These are phyloP conservation scores for Drosophila robusta DNA, from an alignment of 2,888 invertebrate species.

Conservation along the genomic window DNA sequence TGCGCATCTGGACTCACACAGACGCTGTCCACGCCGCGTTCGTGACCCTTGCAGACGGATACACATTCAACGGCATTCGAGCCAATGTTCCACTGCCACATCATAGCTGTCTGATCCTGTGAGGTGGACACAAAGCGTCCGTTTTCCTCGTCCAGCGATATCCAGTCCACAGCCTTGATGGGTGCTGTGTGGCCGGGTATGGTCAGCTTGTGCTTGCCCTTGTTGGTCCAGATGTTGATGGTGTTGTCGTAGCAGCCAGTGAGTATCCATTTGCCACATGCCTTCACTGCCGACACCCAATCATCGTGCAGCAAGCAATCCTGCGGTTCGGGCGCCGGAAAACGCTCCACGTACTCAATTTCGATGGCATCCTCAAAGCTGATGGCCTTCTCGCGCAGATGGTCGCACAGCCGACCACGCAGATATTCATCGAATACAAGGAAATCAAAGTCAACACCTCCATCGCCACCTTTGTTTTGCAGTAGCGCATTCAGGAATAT, in stretches of 20 bases:
- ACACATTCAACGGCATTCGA: conserved; percentile 92
- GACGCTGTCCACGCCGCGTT: conserved; percentile 95
- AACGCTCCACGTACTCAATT: conserved; percentile 95
- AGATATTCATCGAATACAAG: conserved; percentile 93
- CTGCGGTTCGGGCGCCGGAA: conserved; percentile 96
- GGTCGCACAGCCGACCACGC: conserved; percentile 88
- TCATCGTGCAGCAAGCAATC: conserved; percentile 98
- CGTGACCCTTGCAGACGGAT: conserved; percentile 95
- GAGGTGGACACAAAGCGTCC: conserved; percentile 93
- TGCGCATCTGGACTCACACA: conserved; percentile 89
- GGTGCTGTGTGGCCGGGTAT: conserved; percentile 95
- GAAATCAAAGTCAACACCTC: conserved; percentile 93
- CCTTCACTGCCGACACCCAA: conserved; percentile 96
- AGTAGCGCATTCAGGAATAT: conserved; percentile 92
- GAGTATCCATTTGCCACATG: conserved; percentile 91
- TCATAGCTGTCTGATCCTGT: conserved; percentile 95
- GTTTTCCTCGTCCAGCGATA: conserved; percentile 88
- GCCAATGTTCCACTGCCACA: conserved; percentile 94
- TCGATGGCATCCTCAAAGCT: conserved; percentile 94
- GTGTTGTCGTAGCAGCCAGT: conserved; percentile 98
- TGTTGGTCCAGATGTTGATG: conserved; percentile 94
- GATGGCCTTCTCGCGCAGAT: conserved; percentile 90
- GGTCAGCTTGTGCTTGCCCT: conserved; percentile 93
- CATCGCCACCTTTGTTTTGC: conserved; percentile 44
- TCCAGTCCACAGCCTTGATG: conserved; percentile 95